Conservation (phyloP, 2,113 vertebrate species). For the Eleginops maclovinus region DNA sequence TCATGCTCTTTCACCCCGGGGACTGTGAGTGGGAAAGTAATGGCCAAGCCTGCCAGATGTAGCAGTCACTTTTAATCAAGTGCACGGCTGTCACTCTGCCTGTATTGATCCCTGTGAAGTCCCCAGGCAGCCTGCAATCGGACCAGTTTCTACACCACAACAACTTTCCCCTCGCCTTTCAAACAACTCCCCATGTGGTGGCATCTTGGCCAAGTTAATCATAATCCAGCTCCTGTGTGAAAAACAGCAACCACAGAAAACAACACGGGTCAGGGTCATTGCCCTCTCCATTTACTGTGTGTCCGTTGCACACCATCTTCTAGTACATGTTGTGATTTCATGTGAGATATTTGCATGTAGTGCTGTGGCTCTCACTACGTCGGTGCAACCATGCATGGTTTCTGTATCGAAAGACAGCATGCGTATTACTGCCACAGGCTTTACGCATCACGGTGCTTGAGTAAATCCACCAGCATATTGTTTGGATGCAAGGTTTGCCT, state of each 20-base stretch:
- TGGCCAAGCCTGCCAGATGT: slow-evolving; percentile 84
- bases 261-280: slow-evolving; percentile 60
- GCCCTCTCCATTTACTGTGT: slow-evolving; percentile 20
- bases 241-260: slow-evolving; percentile 65
- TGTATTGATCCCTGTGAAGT: slow-evolving; percentile 83
- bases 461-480: slow-evolving; percentile 52
- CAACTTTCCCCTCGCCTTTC: slow-evolving; percentile 79
- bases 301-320: slow-evolving; percentile 21
- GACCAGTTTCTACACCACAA: slow-evolving; percentile 71
- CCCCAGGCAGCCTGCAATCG: slow-evolving; percentile 72
- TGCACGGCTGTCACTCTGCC: slow-evolving; percentile 80
- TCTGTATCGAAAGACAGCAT: slow-evolving; percentile 38
- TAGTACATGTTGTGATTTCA: slow-evolving; percentile 35
- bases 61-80: slow-evolving; percentile 89
- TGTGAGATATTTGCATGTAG: slow-evolving; percentile 48
- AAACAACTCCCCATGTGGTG: slow-evolving; percentile 75
- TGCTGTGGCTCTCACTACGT: not conserved
- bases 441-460: slow-evolving; percentile 24
- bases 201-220: slow-evolving; percentile 75
- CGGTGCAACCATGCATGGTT: slow-evolving; percentile 4
- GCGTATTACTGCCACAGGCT: slow-evolving; percentile 39
- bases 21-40: slow-evolving; percentile 83
- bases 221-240: slow-evolving; percentile 58
- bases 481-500: slow-evolving; percentile 41
- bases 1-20: slow-evolving; percentile 81